Conservation (phyloP, 2,113 vertebrate genomes). For the Rattus rattus region DNA sequence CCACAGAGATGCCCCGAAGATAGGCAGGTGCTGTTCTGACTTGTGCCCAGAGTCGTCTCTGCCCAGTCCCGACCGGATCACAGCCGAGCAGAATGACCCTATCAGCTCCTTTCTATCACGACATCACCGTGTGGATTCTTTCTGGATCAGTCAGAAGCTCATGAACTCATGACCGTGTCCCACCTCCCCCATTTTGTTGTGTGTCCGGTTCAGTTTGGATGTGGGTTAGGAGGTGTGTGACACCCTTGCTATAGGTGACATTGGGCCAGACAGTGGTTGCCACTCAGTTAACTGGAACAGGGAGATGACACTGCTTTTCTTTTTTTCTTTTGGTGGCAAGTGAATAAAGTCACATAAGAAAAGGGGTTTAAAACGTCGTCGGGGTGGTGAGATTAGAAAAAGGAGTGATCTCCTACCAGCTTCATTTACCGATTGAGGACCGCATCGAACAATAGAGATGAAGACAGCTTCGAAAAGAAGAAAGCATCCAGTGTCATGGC, state of each 20-base stretch:
- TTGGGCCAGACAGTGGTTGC: not conserved
- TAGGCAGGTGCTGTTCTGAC: not conserved
- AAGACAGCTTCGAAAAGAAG: not conserved
- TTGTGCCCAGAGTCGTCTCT: not conserved
- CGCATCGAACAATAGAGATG: not conserved
- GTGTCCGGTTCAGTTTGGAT: not conserved
- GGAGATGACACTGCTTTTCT: not conserved
- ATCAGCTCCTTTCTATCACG: not conserved
- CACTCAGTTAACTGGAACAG: not conserved
- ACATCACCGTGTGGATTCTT: not conserved
- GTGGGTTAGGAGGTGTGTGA: not conserved
- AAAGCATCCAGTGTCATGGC: not conserved
- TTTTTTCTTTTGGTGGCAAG: not conserved
- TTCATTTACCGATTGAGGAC: not conserved
- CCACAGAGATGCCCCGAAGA: not conserved
- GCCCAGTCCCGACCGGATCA: not conserved
- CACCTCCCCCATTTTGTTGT: not conserved
- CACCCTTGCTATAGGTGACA: not conserved
- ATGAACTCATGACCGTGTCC: not conserved
- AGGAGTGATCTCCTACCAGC: not conserved
- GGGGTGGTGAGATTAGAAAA: not conserved
- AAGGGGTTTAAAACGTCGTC: not conserved
- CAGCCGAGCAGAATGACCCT: not conserved
- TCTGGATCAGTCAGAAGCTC: not conserved
- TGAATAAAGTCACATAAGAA: not conserved